Base-by-base conservation (phyloP, 2,113 vertebrate species). In the Myxocyprinus asiaticus region DNA sequence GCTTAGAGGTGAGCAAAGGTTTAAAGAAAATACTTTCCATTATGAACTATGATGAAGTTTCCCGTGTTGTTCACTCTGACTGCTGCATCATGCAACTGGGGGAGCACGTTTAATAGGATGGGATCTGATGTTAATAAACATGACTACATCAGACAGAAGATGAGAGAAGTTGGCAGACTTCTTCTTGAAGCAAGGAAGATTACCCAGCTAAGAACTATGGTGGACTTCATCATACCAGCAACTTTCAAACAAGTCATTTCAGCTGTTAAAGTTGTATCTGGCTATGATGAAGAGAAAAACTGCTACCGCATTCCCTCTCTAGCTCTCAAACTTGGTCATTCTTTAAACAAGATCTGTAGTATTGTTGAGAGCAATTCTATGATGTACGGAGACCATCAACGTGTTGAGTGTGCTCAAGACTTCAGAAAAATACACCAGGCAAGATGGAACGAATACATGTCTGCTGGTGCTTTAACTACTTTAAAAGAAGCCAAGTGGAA, bases 111-210 rank as follows among this genome's bases (percentile, higher is more conserved):
- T 17, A 71, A 69, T n/a, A 59, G 56, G 14, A 17, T 56, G 9
- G 79, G 71, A 5, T 67, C 72, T 17, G 72, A 68, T 47, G 50
- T 47, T 7, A 66, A 6, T n/a, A 81, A 66, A 42, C 81, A 82
- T 48, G 67, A 78, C 6, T 78, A 78, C 62, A 78, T 82, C 4
- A 14, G 76, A 7, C 76, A 82, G 51, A 82, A 82, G 17, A 56
- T 82, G 50, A 71, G 81, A 22, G 76, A 82, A 59, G 7, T 78
- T 7, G 76, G 61, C 9, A 78, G 81, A 74, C 62, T 66, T 4
- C 53, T 82, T 7, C 7, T 47, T 9, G 55, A 33, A 17, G 76
- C 76, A 7, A 67, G 50, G 50, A 67, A 61, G 33, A 47, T 47
- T 7, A 78, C 81, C 6, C 59, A 42, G 6, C 42, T 78, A 5